phyloP scores from a whole-genome alignment of 2,797 vertebrate species.

The Pseudocheirus occidentalis region DNA sequence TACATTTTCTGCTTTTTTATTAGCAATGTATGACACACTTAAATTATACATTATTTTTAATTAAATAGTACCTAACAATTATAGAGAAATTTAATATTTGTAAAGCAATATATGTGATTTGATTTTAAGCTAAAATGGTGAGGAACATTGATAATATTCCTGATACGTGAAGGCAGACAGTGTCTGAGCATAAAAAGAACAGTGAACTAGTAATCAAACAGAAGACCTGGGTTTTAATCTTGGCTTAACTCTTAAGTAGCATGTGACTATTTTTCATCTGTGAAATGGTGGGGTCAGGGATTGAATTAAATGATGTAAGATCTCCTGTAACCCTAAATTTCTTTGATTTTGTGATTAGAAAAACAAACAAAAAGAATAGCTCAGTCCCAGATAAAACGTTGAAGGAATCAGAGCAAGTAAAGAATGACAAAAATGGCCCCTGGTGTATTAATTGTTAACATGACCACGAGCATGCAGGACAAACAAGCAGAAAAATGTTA shows the following conservation, averaged over 20 bases:
- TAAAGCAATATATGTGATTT: neutral
- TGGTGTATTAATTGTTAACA: neutral
- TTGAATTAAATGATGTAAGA: neutral
- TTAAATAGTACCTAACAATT: neutral
- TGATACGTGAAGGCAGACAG: neutral
- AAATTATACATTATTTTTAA: neutral
- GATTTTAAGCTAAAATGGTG: neutral
- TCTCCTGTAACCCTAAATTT: neutral
- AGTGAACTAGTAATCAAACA: neutral
- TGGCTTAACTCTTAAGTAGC: neutral
- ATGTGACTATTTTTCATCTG: constrained; percentile 3
- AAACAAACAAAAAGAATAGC: neutral
- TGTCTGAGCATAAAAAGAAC: neutral
- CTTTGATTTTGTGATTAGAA: neutral
- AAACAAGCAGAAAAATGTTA: neutral
- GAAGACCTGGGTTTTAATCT: neutral
- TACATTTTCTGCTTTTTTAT: neutral
- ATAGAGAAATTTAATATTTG: neutral
- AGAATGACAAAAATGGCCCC: neutral
- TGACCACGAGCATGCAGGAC: neutral
- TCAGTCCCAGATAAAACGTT: neutral
- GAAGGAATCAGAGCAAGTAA: neutral
- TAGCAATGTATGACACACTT: neutral
- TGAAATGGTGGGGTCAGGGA: neutral
- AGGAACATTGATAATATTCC: neutral